Evolutionary conservation across 2,113 vertebrate species (phyloP), one percentile per base, ranked within the genome.

Genomic region (Thamnaconus septentrionalis): DNA sequence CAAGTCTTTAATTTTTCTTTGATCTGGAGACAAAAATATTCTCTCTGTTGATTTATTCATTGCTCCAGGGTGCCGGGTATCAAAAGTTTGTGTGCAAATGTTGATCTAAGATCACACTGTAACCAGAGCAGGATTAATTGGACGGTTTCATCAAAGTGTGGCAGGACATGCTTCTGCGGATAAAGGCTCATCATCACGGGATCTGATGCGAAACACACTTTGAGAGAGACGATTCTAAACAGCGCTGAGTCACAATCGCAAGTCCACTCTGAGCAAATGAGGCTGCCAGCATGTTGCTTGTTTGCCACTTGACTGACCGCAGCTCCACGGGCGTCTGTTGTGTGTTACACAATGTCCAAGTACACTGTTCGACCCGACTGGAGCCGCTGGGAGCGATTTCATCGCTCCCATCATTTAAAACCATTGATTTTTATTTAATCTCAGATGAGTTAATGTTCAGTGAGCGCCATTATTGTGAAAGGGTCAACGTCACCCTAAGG

Each of bases 401-500:
- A 60, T 46, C 46, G n/a, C 43, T 41, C 41, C 42, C 59, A 59
- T 7, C 58, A 57, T 41, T 52, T 59, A 9, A 74, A 70, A 47
- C 39, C 64, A 86, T 48, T 57, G 69, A 71, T 69, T 78, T 77
- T 41, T 47, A 51, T 69, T 73, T 59, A 64, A 75, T 45, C 56
- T 69, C 55, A 43, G 41, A 53, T 8, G 11, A 66, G 52, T 6
- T 18, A 51, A 63, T 61, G 49, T 45, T 39, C 41, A 58, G 51
- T 50, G 65, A 73, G 47, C 5, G 12, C 41, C 57, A 12, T 53
- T 31, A 54, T 48, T 57, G 56, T 69, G 56, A 31, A 31, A 31
- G 18, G 18, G 57, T 69, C 59, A 46, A 58, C 55, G 50, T 66
- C 42, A 64, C 64, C 66, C 67, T 8, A 12, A 64, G 79, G 71